These are phyloP conservation scores for Ochotona curzoniae DNA, from an alignment of 2,113 vertebrate genomes.

Conservation along the genomic window DNA sequence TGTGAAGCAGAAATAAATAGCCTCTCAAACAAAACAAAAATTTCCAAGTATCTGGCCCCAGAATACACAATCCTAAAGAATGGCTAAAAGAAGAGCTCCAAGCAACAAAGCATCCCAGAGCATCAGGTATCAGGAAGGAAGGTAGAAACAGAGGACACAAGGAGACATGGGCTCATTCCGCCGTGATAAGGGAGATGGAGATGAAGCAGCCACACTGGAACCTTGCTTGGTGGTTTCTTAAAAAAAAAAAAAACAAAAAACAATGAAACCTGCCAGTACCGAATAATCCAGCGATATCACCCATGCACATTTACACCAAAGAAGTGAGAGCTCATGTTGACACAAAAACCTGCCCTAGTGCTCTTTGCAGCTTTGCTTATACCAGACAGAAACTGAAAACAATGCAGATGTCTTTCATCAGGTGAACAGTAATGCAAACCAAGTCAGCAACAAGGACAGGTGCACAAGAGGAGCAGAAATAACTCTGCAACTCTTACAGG, in stretches of 20 bases:
- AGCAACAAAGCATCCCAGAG: slow-evolving; percentile 1
- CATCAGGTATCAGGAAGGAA: background rate
- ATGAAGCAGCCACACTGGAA: slow-evolving; percentile 1
- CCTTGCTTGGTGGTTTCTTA: slow-evolving; percentile 26
- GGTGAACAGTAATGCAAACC: slow-evolving; percentile 5
- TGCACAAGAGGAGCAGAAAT: background rate
- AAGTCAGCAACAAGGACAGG: slow-evolving; percentile 19
- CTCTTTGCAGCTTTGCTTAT: background rate
- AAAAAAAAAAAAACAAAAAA: background rate
- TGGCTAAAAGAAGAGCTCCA: slow-evolving; percentile 21
- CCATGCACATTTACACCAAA: slow-evolving; percentile 10
- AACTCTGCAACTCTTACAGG: background rate
- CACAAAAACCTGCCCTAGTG: background rate
- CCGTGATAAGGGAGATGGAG: background rate
- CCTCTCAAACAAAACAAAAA: slow-evolving; percentile 1
- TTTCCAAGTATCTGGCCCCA: background rate
- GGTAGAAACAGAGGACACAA: background rate
- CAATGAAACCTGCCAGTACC: background rate
- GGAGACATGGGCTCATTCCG: background rate
- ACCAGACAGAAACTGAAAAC: background rate
- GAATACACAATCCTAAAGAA: slow-evolving; percentile 9
- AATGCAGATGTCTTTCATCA: background rate
- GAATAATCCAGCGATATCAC: slow-evolving; percentile 36
- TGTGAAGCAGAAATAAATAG: slow-evolving; percentile 18
- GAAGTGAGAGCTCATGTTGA: slow-evolving; percentile 30